These are phyloP conservation scores for Heterochromis multidens DNA, from an alignment of 2,113 vertebrate genomes.

Conservation along the genomic window DNA sequence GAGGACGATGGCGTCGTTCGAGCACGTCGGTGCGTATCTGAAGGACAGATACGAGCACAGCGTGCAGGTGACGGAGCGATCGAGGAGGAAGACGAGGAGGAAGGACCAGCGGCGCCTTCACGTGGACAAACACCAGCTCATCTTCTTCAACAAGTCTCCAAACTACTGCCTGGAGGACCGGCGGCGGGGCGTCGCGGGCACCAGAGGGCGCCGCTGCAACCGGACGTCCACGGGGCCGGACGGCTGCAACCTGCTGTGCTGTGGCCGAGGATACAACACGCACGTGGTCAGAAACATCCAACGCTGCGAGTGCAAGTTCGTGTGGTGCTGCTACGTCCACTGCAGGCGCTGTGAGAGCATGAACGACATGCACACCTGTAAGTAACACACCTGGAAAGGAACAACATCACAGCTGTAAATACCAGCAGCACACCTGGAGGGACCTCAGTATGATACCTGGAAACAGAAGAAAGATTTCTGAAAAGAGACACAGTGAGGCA, in stretches of 20 bases:
- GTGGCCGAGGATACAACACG: constrained; percentile 94
- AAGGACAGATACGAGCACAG: constrained; percentile 94
- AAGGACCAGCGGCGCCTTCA: constrained; percentile 79
- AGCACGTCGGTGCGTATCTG: constrained; percentile 85
- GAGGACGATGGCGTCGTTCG: constrained; percentile 90
- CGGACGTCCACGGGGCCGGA: constrained; percentile 82
- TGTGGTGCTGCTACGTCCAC: constrained; percentile 97
- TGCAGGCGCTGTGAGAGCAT: constrained; percentile 94
- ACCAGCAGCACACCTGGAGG: background rate
- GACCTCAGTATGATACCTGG: background rate
- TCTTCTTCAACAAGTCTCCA: constrained; percentile 90
- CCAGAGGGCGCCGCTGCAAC: constrained; percentile 89
- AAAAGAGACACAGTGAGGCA: background rate
- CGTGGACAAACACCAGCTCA: constrained; percentile 80
- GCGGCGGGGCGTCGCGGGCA: constrained; percentile 84
- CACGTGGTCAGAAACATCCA: constrained; percentile 88
- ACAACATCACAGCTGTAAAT: background rate
- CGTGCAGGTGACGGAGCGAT: constrained; percentile 83
- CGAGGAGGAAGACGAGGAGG: constrained; percentile 80
- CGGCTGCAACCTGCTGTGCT: constrained; percentile 93
- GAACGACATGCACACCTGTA: constrained; percentile 95
- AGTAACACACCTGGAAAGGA: constrained; percentile 61
- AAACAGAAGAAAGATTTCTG: background rate
- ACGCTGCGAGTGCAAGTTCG: constrained; percentile 93
- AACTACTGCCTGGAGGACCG: constrained; percentile 92